Conservation (phyloP, 1,140 invertebrate genomes). For the Anthonomus grandis region DNA sequence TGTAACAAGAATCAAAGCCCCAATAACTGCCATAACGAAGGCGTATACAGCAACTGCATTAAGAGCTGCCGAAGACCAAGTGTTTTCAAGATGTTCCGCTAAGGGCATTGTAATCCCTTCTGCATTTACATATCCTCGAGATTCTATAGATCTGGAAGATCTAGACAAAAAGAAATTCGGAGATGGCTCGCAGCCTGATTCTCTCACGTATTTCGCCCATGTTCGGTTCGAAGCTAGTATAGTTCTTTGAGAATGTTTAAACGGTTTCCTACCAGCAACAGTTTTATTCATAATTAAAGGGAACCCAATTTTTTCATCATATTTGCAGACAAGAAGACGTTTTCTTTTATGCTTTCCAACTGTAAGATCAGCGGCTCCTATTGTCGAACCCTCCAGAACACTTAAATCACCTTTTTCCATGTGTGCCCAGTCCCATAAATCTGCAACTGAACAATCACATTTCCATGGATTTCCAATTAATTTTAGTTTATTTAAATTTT, state of each 20-base stretch:
- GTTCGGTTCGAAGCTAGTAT: conserved; percentile 59
- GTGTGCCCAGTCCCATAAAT: conserved; percentile 71
- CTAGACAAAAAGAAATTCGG: conserved; percentile 28
- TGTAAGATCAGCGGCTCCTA: conserved; percentile 56
- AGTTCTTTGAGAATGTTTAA: conserved; percentile 55
- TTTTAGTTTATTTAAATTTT: conserved; percentile 59
- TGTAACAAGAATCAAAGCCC: conserved; percentile 25
- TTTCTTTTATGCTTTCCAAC: conserved; percentile 59
- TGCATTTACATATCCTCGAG: conserved; percentile 10
- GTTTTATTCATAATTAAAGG: conserved; percentile 48
- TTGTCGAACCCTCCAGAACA: conserved; percentile 62
- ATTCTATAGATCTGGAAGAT: conserved; percentile 24
- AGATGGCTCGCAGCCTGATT: conserved; percentile 59
- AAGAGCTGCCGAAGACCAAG: conserved; percentile 34
- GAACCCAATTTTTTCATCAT: conserved; percentile 50
- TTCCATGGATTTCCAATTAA: conserved; percentile 67
- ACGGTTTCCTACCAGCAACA: conserved; percentile 54
- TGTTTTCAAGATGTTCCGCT: conserved; percentile 33
- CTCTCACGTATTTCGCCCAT: conserved; percentile 69
- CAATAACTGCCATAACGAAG: conserved; percentile 33
- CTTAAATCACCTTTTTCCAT: conserved; percentile 62
- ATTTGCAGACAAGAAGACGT: conserved; percentile 62
- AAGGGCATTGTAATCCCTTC: conserved; percentile 24
- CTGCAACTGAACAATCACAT: conserved; percentile 65
- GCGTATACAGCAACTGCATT: conserved; percentile 31